These are phyloP conservation scores for Oxytorus armatus DNA, from an alignment of 2,888 invertebrate species.

Conservation along the genomic window DNA sequence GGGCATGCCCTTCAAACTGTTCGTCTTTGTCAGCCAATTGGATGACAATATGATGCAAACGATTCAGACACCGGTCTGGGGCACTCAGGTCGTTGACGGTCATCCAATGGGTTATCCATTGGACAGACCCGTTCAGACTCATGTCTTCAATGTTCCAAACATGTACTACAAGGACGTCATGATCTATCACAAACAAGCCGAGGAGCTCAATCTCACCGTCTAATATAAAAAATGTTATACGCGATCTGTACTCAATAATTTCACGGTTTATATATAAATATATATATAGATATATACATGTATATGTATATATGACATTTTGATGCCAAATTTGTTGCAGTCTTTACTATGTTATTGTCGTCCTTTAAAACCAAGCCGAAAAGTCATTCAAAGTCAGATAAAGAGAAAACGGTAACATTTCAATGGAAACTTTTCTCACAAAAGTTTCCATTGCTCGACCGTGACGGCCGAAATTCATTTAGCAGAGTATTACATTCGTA, in stretches of 20 bases:
- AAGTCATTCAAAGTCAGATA: too few relatives aligned
- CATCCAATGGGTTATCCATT: slow-evolving; percentile 86
- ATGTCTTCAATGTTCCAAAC: slow-evolving; percentile 73
- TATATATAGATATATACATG: too few relatives aligned
- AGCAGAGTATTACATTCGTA: too few relatives aligned
- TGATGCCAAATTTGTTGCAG: neutral
- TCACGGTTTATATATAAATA: slow-evolving; percentile 8
- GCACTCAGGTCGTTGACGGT: slow-evolving; percentile 77
- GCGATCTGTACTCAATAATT: slow-evolving; percentile 5
- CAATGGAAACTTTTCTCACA: too few relatives aligned
- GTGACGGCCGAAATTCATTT: too few relatives aligned
- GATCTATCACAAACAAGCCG: slow-evolving; percentile 79
- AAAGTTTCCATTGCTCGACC: too few relatives aligned
- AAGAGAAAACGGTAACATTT: too few relatives aligned
- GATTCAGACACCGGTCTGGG: slow-evolving; percentile 78
- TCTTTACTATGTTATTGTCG: too few relatives aligned
- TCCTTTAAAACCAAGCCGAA: too few relatives aligned
- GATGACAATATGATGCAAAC: slow-evolving; percentile 80
- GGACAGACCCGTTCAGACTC: slow-evolving; percentile 84
- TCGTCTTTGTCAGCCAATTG: slow-evolving; percentile 86
- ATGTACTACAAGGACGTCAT: slow-evolving; percentile 75
- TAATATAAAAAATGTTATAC: slow-evolving; percentile 50
- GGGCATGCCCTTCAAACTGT: slow-evolving; percentile 88
- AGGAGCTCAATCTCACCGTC: slow-evolving; percentile 74
- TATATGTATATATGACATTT: too few relatives aligned